Base-by-base conservation (phyloP, 2,113 vertebrate genomes). In the Rutilus rutilus region DNA sequence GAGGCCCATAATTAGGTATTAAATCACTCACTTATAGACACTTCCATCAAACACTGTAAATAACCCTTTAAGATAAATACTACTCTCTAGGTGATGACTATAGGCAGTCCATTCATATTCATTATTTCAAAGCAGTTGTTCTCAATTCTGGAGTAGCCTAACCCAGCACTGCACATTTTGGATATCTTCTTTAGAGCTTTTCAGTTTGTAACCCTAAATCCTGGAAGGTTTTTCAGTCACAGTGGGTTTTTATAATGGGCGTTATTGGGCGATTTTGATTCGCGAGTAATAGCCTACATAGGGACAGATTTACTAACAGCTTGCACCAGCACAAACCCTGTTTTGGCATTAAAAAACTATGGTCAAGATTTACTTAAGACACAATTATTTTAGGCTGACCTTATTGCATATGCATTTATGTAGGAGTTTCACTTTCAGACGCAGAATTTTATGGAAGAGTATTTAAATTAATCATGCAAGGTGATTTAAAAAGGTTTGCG, bases 1-100 rank as follows among this genome's bases (percentile, higher is more conserved):
- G 59, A 42, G 8, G n/a, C 59, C n/a, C 78, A 64, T 47, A 47
- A 47, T 73, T 39, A 39, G 7, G 23, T 50, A 52, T 57, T 62
- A 79, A 79, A 77, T 77, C 74, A 30, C 47, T 77, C 45, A 79
- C 33, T 25, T n/a, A 79, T 17, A 81, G 23, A 65, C 78, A 81
- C n/a, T n/a, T 47, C 5, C 36, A 27, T 65, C 79, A n/a, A 62
- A 67, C 42, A 52, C 11, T 30, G 5, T 36, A 82, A 82, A 82
- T 82, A 82, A 69, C 17, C 23, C n/a, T 65, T 65, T 25, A 45
- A 62, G 36, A 50, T 30, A 69, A 82, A 82, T 69, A 69, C 80
- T 69, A n/a, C 42, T 65, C 6, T 30, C 42, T 8, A 10, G 25
- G 21, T 21, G 59, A 82, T 52, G 62, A 82, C 17, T 52, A 33